These are phyloP conservation scores for Syrrhaptes paradoxus DNA, from an alignment of 2,113 vertebrate species.

Conservation along the genomic window DNA sequence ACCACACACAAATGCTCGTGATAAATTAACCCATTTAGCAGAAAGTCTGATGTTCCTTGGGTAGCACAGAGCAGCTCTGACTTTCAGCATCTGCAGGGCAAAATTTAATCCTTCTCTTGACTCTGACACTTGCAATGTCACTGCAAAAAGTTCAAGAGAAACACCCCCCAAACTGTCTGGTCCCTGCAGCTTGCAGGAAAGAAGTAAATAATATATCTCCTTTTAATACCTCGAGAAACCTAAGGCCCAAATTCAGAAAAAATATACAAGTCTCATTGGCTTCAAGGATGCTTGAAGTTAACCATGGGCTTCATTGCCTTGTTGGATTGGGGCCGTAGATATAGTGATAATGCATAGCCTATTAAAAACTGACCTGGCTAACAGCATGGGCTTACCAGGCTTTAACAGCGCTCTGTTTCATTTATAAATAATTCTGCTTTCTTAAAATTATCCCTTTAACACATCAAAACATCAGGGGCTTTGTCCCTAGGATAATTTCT, in stretches of 20 bases:
- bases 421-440: constrained; percentile 13
- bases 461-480: not conserved
- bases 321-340: not conserved
- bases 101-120: not conserved
- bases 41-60: not conserved
- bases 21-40: not conserved
- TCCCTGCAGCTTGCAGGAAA: not conserved
- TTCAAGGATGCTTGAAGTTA: constrained; percentile 1
- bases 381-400: not conserved
- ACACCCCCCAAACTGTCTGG: not conserved
- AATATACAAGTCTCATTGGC: not conserved
- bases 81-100: not conserved
- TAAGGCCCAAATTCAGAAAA: not conserved
- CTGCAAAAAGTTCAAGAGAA: not conserved
- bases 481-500: not conserved
- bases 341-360: not conserved
- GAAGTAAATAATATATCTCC: not conserved
- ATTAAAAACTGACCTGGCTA: not conserved
- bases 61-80: not conserved
- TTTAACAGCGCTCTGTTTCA: not conserved
- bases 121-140: not conserved
- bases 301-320: not conserved
- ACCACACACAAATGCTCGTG: not conserved
- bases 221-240: not conserved
- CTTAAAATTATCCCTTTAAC: not conserved